Conservation (phyloP, 1,140 invertebrate genomes). For the Patella vulgata region DNA sequence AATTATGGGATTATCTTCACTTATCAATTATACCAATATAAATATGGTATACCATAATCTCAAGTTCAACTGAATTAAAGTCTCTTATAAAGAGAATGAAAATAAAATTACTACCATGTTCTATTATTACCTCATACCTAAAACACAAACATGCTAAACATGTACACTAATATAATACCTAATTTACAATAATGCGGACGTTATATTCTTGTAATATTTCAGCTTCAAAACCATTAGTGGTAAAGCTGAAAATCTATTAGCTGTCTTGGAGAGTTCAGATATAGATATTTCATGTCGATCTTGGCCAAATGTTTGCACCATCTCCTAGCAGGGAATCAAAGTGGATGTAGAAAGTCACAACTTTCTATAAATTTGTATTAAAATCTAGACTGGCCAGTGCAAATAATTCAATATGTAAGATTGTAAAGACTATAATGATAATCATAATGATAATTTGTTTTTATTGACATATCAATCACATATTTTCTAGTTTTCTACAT, state of each 20-base stretch:
- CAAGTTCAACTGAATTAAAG: too few species aligned
- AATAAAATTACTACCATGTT: too few species aligned
- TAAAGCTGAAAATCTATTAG: conserved; percentile 14
- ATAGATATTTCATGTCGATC: conserved; percentile 24
- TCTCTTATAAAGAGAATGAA: too few species aligned
- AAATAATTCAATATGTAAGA: conserved; percentile 1
- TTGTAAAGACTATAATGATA: neutral
- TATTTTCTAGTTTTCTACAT: conserved; percentile 12
- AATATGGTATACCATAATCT: too few species aligned
- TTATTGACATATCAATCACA: neutral
- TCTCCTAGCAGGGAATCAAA: conserved; percentile 5
- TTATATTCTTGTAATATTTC: conserved; percentile 26
- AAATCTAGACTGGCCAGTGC: neutral
- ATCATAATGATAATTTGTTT: neutral
- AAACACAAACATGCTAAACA: too few species aligned
- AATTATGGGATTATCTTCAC: too few species aligned
- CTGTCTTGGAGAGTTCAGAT: conserved; percentile 15
- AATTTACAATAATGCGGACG: conserved; percentile 16
- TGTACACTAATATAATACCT: too few species aligned
- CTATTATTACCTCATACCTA: too few species aligned
- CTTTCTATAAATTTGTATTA: neutral
- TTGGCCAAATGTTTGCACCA: conserved; percentile 12
- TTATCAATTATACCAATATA: too few species aligned
- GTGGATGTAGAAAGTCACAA: neutral
- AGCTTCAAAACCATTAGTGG: conserved; percentile 26